phyloP scores from a whole-genome alignment of 2,797 vertebrate genomes.

The Phylloscopus collybita region DNA sequence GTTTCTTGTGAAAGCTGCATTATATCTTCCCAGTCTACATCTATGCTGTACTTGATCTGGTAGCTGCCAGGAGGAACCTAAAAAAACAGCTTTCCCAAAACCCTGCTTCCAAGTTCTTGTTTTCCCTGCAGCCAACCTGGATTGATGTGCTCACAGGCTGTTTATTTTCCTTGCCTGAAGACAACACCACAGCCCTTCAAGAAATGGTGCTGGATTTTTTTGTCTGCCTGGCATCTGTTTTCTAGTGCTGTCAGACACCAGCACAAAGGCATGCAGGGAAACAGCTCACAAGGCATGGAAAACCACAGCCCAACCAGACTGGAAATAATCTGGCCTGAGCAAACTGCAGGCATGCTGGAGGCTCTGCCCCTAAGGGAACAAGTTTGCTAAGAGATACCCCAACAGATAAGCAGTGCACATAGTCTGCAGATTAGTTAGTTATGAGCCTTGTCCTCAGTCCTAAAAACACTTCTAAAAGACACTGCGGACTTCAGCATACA shows the following conservation, averaged over 20 bases:
- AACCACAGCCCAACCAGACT: background rate
- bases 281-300: background rate
- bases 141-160: fast-evolving
- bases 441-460: background rate
- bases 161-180: background rate
- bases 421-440: background rate
- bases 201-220: background rate
- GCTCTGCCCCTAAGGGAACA: background rate
- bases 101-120: background rate
- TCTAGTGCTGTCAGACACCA: background rate
- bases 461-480: background rate
- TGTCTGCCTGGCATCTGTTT: background rate
- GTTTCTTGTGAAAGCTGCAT: background rate
- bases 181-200: background rate
- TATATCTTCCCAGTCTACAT: background rate
- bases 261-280: background rate
- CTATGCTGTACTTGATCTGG: background rate
- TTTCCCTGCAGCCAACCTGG: background rate
- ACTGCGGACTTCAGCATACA: background rate
- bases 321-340: background rate
- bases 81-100: background rate
- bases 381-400: background rate
- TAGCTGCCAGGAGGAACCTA: background rate
- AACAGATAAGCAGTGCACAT: background rate
- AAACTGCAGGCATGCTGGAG: background rate